Evolutionary conservation across 1,140 invertebrate genomes (phyloP).

Genomic region (Ptiloglossa arizonensis): DNA sequence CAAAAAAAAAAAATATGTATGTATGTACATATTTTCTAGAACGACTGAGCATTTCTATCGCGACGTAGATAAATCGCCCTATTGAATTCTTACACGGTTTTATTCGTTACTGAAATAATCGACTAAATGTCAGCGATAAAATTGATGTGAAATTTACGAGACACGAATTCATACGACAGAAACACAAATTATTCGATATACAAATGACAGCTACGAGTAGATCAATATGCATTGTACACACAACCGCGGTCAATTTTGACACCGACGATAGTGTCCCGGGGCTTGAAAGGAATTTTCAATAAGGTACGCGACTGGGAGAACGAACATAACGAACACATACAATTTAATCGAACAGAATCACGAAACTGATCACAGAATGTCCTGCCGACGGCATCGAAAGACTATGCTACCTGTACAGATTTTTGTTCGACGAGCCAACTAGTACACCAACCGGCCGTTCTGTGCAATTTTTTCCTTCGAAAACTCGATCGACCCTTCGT

Average conservation of each 20-base stretch:
- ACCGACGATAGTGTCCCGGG: conserved; percentile 21
- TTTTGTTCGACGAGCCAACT: conserved; percentile 65
- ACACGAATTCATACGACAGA: conserved; percentile 18
- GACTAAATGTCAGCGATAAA: background rate
- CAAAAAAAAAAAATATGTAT: background rate
- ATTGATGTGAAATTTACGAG: conserved; percentile 11
- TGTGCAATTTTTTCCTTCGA: conserved; percentile 23
- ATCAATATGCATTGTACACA: conserved; percentile 78
- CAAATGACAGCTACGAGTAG: conserved; percentile 72
- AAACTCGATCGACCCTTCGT: conserved; percentile 41
- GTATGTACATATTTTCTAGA: background rate
- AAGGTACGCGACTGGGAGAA: background rate
- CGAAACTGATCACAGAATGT: background rate
- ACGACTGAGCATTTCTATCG: background rate
- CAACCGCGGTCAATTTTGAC: conserved; percentile 62
- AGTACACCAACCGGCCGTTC: conserved; percentile 70
- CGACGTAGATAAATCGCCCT: background rate
- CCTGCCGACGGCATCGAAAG: conserved; percentile 10
- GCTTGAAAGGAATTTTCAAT: background rate
- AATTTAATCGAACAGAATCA: background rate
- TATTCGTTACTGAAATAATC: background rate
- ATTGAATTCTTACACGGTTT: background rate
- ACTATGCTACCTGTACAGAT: conserved; percentile 55
- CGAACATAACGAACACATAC: too few species aligned
- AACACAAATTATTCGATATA: conserved; percentile 53